Evolutionary conservation across 2,797 vertebrate genomes (phyloP), one percentile per base, ranked within the genome.

Genomic region (Sebastes kiyomatsui): DNA sequence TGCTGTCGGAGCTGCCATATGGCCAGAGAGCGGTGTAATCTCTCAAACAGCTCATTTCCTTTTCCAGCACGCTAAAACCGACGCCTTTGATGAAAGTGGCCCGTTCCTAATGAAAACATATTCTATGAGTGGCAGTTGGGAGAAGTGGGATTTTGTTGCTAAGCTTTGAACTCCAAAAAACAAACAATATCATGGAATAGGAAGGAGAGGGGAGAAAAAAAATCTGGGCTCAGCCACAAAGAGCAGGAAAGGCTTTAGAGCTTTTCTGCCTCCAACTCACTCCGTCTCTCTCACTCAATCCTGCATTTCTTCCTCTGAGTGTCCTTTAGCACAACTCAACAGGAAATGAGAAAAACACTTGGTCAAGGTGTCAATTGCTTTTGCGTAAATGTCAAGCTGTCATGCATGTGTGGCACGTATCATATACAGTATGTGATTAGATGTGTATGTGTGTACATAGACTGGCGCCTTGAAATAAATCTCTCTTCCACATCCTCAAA

Each of bases 131-230:
- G 94, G 90, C 93, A 93, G 90, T 82, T 88, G 90, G 87, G 87
- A 93, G 87, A 92, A 88, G 79, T 82, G 85, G 92, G 92, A 93
- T 87, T 94, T 90, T 93, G 94, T 94, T 95, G 94, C 94, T 95
- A 95, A 94, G 94, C 95, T 95, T 94, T 96, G 92, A 94, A 94
- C 92, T 94, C 86, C 77, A 90, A 89, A 93, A 93, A 94, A 94
- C 91, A 96, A 95, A 96, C 93, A 95, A 92, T 91, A 94, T 93
- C 88, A 89, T 82, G 80, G 85, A 93, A 91, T 87, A 90, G 86
- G 90, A 92, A 92, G 81, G 76, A 85, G 82, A 82, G 72, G 61
- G 23, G 75, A 76, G 28, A 65, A 70, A 14, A 75, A 82, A 87
- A 82, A 82, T 86, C 82, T 94, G 94, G 91, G 86, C 85, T 87